phyloP scores from a whole-genome alignment of 2,113 vertebrate genomes.

The Otocyon megalotis region DNA sequence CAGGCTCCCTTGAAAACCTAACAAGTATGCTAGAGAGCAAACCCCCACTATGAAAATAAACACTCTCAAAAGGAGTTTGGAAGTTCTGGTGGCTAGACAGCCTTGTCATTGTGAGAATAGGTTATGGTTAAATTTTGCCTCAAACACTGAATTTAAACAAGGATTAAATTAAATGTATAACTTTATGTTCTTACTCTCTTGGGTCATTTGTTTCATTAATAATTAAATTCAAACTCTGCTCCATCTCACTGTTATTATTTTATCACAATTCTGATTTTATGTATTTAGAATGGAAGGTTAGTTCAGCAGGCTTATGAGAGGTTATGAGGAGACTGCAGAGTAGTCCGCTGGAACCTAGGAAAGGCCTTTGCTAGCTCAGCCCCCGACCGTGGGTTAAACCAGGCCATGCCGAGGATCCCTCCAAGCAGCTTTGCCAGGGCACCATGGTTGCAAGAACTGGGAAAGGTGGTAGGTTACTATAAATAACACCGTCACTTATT shows the following conservation, averaged over 20 bases:
- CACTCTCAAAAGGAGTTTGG: neutral
- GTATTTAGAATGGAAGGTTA: conserved; percentile 17
- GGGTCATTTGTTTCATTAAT: neutral
- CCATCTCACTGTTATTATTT: neutral
- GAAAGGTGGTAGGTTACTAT: conserved; percentile 30
- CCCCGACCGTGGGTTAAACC: neutral
- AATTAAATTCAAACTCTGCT: conserved; percentile 1
- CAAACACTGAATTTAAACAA: conserved; percentile 41
- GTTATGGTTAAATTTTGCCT: conserved; percentile 28
- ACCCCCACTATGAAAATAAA: neutral
- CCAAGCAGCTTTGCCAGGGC: neutral
- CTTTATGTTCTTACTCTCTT: neutral
- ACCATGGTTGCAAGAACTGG: neutral
- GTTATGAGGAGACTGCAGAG: neutral
- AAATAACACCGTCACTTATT: conserved; percentile 34
- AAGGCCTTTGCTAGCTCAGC: neutral
- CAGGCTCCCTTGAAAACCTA: neutral
- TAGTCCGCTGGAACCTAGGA: neutral
- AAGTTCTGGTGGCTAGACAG: neutral
- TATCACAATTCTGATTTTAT: neutral
- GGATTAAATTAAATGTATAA: neutral
- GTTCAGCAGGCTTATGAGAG: neutral
- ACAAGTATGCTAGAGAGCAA: neutral
- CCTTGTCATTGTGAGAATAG: neutral
- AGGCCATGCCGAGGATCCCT: neutral